A percentile compares a stretch with the other conserved stretches of the same genome.
Conservation (phyloP, 2,888 invertebrate species). For the Belgica antarctica region DNA sequence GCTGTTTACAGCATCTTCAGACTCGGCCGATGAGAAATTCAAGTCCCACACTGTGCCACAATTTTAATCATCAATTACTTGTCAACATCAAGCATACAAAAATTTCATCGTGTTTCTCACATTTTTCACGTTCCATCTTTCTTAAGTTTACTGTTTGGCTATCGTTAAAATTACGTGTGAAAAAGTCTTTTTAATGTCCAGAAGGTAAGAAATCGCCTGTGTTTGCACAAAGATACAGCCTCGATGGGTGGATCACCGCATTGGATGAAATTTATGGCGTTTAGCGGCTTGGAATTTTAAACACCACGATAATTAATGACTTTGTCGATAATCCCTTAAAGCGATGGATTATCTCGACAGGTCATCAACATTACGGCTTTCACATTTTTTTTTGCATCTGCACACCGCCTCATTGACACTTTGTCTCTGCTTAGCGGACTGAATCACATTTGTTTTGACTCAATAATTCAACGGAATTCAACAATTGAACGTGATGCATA, state of each 20-base stretch:
- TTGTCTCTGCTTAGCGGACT: background rate
- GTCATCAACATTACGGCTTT: background rate
- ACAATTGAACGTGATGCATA: slow-evolving; percentile 23
- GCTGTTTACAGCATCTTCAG: no score
- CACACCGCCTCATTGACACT: background rate
- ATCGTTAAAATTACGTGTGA: slow-evolving; percentile 24
- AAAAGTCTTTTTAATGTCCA: background rate
- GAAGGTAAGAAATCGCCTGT: background rate
- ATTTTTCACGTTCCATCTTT: background rate
- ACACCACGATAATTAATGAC: background rate
- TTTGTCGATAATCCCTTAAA: no score
- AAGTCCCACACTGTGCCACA: background rate
- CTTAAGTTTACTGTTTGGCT: background rate
- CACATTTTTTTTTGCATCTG: slow-evolving; percentile 6
- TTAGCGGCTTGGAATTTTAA: background rate
- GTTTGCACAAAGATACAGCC: background rate
- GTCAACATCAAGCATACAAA: slow-evolving; percentile 5
- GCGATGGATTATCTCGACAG: background rate
- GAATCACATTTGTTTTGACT: background rate
- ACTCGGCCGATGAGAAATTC: no score
- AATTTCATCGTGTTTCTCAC: background rate
- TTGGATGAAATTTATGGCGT: background rate
- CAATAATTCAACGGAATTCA: background rate
- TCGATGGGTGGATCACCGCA: slow-evolving; percentile 6
- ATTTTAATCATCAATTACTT: slow-evolving; percentile 19